Evolutionary conservation across 2,888 invertebrate genomes (phyloP).

Genomic region (Azorinus chamasolen): DNA sequence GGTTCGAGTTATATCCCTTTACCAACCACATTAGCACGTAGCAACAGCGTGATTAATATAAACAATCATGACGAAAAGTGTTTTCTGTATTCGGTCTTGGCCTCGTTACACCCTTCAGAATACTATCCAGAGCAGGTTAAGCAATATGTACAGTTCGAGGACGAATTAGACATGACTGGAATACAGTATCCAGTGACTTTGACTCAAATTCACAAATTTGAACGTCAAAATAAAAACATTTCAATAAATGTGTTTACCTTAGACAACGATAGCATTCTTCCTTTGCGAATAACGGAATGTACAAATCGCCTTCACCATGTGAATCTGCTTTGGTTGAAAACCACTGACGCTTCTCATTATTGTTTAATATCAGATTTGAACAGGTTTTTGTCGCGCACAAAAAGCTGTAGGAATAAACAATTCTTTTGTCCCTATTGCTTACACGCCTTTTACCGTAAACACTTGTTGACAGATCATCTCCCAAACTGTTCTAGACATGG

Average conservation of each 20-base stretch:
- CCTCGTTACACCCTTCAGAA: slow-evolving; percentile 20
- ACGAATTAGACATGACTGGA: slow-evolving; percentile 26
- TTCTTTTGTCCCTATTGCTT: slow-evolving; percentile 37
- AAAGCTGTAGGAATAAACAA: slow-evolving; percentile 2
- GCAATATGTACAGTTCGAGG: slow-evolving; percentile 14
- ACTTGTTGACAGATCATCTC: slow-evolving; percentile 21
- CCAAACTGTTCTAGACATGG: slow-evolving; percentile 28
- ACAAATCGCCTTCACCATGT: slow-evolving; percentile 21
- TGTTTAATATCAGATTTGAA: slow-evolving; percentile 48
- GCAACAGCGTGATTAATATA: slow-evolving; percentile 26
- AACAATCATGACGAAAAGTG: slow-evolving; percentile 43
- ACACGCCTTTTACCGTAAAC: slow-evolving; percentile 33
- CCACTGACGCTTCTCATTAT: slow-evolving; percentile 31
- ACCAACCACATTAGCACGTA: slow-evolving; percentile 15
- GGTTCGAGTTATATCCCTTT: slow-evolving; percentile 40
- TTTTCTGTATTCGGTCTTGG: slow-evolving; percentile 36
- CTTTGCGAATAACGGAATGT: slow-evolving; percentile 31
- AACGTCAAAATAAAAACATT: slow-evolving; percentile 30
- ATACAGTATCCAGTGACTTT: slow-evolving; percentile 37
- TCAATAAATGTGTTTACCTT: slow-evolving; percentile 44
- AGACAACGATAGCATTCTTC: slow-evolving; percentile 32
- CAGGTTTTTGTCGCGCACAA: slow-evolving; percentile 46
- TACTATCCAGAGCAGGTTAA: slow-evolving; percentile 16
- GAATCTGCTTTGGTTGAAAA: slow-evolving; percentile 41
- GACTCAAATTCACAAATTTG: slow-evolving; percentile 19